Evolutionary conservation across 2,888 invertebrate genomes (phyloP), one percentile per base, ranked within the genome.

Genomic region (Unio delphinus): DNA sequence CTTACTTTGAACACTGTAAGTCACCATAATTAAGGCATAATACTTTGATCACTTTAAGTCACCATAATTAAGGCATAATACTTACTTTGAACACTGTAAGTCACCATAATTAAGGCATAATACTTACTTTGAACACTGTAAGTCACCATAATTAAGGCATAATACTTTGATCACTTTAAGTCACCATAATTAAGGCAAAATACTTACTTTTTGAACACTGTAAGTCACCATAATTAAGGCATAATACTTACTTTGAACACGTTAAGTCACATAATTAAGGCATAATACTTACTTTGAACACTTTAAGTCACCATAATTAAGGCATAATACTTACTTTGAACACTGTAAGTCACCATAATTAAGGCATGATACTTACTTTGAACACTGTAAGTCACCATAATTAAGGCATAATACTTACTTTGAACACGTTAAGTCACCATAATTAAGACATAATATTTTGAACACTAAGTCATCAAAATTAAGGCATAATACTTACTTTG

Each of bases 221-320:
- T 34, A 5, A 5, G 0, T 34, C 6, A 1, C 6, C 34, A 34
- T 34, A 34, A 34, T 34, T 45, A 45, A 45, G 45, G 28, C 61
- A 23, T 67, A 78, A 79, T 73, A 80, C 81, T 28, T 64, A 67
- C 61, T 72, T 79, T 28, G 78, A 79, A 17, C 45, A 45, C 34
- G 8, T 4, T 34, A 5, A 5, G 0, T 34, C 6, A 1, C 6
- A 34, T 34, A 34, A 34, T 34, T 45, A 45, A 45, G 45, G 28
- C 61, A 23, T 68, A 78, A 79, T 73, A 80, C 81, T 28, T 64
- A 67, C 61, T 72, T 79, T 28, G 78, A 79, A 17, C 45, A 45
- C 34, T 45, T 34, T 34, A 5, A 5, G 0, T 34, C 6, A 1
- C 6, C 34, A 34, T 34, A 34, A 34, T 34, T 45, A 45, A 45